Conservation (phyloP, 2,797 vertebrate genomes). For the Perodicticus potto region DNA sequence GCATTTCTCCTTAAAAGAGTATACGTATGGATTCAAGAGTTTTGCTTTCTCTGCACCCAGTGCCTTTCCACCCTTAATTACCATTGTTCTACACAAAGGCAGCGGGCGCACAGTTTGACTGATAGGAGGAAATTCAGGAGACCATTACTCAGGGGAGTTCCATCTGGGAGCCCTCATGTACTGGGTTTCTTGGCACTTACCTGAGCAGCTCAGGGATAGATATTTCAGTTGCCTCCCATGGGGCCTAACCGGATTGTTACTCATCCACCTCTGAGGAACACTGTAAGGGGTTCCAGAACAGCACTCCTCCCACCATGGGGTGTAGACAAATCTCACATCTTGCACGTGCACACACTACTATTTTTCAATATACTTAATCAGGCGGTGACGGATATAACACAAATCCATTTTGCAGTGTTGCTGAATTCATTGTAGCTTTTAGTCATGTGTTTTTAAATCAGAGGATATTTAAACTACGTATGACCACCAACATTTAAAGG, state of each 20-base stretch:
- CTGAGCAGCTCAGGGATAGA: not conserved
- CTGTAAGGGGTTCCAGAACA: too few relatives aligned
- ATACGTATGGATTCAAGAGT: not conserved
- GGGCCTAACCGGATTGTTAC: rapidly evolving
- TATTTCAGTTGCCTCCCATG: not conserved
- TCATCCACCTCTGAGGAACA: not conserved
- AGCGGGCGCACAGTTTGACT: not conserved
- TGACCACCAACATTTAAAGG: not conserved
- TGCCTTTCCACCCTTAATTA: not conserved
- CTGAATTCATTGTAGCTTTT: not conserved
- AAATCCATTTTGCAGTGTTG: not conserved
- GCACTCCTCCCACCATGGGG: not conserved
- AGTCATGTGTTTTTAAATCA: not conserved
- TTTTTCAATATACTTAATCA: not conserved
- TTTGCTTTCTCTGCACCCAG: not conserved
- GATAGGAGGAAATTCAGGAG: not conserved
- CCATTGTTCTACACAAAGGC: not conserved
- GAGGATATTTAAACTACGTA: conserved; percentile 14
- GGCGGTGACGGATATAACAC: not conserved
- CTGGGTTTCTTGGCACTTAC: not conserved
- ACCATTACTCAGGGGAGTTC: not conserved
- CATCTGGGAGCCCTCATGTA: not conserved
- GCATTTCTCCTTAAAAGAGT: not conserved
- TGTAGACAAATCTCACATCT: not conserved
- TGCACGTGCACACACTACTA: not conserved